phyloP scores from a whole-genome alignment of 2,113 vertebrate genomes.

The Equus quagga region DNA sequence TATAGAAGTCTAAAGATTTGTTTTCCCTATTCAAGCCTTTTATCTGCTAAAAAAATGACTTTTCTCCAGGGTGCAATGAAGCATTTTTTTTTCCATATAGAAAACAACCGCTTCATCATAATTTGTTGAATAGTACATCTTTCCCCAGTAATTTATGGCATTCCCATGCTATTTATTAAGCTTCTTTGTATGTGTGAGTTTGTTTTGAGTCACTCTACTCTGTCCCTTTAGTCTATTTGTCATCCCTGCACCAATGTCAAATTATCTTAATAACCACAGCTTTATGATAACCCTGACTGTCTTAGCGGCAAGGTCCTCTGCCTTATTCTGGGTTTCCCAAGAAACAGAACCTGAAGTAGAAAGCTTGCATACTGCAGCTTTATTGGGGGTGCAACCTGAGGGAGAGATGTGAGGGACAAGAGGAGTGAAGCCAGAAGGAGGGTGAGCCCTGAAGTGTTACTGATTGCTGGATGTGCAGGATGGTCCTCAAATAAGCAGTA shows the following conservation, averaged over 20 bases:
- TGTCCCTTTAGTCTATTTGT: not conserved
- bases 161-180: not conserved
- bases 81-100: not conserved
- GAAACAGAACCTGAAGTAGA: not conserved
- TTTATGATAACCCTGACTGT: not conserved
- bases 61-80: not conserved
- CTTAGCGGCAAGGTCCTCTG: not conserved
- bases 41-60: not conserved
- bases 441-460: not conserved
- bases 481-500: not conserved
- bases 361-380: not conserved
- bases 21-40: not conserved
- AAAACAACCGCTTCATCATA: not conserved
- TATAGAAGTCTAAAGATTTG: not conserved
- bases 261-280: not conserved
- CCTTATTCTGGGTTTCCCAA: not conserved
- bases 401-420: not conserved
- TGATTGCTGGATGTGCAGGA: not conserved
- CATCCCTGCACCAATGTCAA: not conserved
- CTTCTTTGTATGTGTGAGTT: not conserved
- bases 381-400: not conserved
- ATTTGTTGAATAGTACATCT: not conserved
- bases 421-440: not conserved
- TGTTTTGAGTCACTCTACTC: not conserved
- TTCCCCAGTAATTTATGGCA: not conserved